These are phyloP conservation scores for Larimichthys crocea DNA, from an alignment of 2,113 vertebrate genomes.

Conservation along the genomic window DNA sequence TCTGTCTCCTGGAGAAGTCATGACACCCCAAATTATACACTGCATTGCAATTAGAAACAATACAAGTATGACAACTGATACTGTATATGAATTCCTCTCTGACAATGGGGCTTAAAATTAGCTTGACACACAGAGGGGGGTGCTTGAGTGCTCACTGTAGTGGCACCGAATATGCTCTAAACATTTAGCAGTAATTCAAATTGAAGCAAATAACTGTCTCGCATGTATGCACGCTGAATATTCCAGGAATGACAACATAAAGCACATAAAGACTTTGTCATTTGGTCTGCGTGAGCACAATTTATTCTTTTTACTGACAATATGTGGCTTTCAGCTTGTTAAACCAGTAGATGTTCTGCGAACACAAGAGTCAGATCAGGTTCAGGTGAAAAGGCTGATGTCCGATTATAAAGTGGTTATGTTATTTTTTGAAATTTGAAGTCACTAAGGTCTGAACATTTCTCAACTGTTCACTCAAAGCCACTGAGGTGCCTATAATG, in stretches of 20 bases:
- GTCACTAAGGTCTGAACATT: not conserved
- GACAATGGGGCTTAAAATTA: constrained; percentile 41
- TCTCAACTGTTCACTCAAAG: not conserved
- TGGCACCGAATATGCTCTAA: not conserved
- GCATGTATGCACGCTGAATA: not conserved
- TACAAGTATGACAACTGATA: constrained; percentile 61
- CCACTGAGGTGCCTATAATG: not conserved
- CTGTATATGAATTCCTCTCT: constrained; percentile 26
- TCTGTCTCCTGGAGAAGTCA: constrained; percentile 61
- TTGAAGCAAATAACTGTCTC: constrained; percentile 1
- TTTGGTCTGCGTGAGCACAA: not conserved
- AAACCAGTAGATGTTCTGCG: not conserved
- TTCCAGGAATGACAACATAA: constrained; percentile 3
- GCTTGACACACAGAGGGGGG: constrained; percentile 16
- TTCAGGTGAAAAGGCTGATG: not conserved
- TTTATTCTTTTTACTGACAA: not conserved
- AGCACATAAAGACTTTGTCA: not conserved
- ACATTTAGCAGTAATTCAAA: not conserved
- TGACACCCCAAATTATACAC: constrained; percentile 63
- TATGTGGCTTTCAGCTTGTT: not conserved
- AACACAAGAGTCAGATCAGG: not conserved
- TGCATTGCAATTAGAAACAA: constrained; percentile 67
- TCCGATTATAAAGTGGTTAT: too few relatives aligned
- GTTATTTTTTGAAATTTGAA: not conserved
- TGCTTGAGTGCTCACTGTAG: not conserved